Conservation (phyloP, 2,797 vertebrate species). For the Tokudaia muenninki region DNA sequence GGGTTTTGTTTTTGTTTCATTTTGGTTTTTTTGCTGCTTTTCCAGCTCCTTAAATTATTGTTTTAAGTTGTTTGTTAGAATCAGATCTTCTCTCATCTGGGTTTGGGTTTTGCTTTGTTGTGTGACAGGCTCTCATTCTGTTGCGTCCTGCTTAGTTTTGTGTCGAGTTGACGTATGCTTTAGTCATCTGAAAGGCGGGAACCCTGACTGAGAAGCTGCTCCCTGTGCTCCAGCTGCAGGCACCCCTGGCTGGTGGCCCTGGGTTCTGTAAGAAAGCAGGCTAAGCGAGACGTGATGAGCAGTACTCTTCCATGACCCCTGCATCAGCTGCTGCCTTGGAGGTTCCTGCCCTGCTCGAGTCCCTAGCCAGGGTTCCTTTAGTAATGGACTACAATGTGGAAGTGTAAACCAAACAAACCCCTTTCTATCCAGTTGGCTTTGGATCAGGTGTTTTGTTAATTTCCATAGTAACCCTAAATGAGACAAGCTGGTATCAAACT, state of each 20-base stretch:
- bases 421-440: neutral
- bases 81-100: neutral
- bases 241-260: no score
- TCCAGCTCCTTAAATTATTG: neutral
- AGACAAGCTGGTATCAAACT: neutral
- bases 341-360: neutral
- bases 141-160: neutral
- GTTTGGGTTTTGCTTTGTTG: neutral
- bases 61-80: neutral
- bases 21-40: neutral
- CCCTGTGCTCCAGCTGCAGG: no score
- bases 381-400: neutral
- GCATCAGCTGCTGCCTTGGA: neutral
- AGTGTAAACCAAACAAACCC: neutral
- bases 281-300: neutral
- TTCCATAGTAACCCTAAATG: neutral
- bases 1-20: no score
- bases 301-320: neutral
- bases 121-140: neutral
- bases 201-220: neutral
- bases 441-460: neutral
- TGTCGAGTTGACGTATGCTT: neutral
- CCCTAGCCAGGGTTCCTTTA: neutral
- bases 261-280: neutral
- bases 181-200: neutral